Conservation (phyloP, 2,113 vertebrate species). For the Lophotis ruficrista region DNA sequence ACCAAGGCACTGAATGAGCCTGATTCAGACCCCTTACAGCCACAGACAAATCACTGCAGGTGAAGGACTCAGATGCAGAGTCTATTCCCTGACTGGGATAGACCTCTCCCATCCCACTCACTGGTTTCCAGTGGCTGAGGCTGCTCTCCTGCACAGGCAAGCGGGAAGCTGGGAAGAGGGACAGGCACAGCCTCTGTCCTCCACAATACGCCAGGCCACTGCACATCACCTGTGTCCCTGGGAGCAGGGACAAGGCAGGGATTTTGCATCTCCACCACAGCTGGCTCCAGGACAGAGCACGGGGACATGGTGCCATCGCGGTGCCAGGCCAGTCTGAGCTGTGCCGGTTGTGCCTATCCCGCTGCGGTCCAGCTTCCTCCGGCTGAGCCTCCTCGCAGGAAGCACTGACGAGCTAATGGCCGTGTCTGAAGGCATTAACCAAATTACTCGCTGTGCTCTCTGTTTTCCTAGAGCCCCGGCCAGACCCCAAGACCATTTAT, state of each 20-base stretch:
- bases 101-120: not conserved
- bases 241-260: not conserved
- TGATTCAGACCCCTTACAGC: too few species aligned
- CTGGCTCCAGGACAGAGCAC: not conserved
- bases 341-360: fast-evolving
- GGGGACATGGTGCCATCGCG: fast-evolving
- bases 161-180: not conserved
- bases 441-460: not conserved
- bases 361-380: not conserved
- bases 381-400: not conserved
- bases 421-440: not conserved
- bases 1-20: not conserved
- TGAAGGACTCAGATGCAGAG: not conserved
- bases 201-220: fast-evolving
- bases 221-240: fast-evolving
- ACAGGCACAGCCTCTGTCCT: not conserved
- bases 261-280: not conserved
- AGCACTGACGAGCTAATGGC: not conserved
- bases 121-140: not conserved
- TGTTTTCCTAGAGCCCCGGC: not conserved
- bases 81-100: not conserved
- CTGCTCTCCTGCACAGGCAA: fast-evolving
- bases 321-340: not conserved
- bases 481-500: constrained; percentile 44
- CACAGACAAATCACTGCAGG: not conserved